These are phyloP conservation scores for Luidia sarsii DNA, from an alignment of 53 echinoderm and acorn worm genomes.

Conservation along the genomic window DNA sequence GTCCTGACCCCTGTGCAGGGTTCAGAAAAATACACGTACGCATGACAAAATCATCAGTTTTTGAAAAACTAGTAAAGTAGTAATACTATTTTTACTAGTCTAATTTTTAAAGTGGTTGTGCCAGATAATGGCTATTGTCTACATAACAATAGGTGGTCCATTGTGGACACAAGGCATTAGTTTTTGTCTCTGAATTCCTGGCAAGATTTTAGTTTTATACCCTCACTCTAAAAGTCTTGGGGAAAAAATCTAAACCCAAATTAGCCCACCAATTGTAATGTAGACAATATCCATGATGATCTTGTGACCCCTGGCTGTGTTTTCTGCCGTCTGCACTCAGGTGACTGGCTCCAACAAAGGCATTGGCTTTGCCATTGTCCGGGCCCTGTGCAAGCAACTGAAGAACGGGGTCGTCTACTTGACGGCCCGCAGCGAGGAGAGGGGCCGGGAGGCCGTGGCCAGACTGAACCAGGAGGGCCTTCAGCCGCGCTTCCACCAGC, in stretches of 20 bases:
- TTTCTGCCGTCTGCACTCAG: constrained; percentile 5
- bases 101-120: no score
- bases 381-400: constrained; percentile 75
- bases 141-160: no score
- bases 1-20: no score
- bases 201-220: neutral
- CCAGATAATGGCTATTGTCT: no score
- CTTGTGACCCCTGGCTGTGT: neutral
- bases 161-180: no score
- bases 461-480: constrained; percentile 68
- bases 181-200: neutral
- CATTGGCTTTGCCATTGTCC: constrained; percentile 83
- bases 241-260: neutral
- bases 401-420: constrained; percentile 65
- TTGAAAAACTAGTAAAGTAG: no score
- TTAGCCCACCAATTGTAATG: neutral
- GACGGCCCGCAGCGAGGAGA: constrained; percentile 63
- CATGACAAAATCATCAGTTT: no score
- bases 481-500: constrained; percentile 61
- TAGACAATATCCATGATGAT: neutral
- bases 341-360: constrained; percentile 87
- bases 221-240: neutral
- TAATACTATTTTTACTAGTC: no score
- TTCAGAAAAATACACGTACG: no score
- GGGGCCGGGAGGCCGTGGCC: constrained; percentile 71